These are phyloP conservation scores for Corythaixoides concolor DNA, from an alignment of 2,113 vertebrate species.

Conservation along the genomic window DNA sequence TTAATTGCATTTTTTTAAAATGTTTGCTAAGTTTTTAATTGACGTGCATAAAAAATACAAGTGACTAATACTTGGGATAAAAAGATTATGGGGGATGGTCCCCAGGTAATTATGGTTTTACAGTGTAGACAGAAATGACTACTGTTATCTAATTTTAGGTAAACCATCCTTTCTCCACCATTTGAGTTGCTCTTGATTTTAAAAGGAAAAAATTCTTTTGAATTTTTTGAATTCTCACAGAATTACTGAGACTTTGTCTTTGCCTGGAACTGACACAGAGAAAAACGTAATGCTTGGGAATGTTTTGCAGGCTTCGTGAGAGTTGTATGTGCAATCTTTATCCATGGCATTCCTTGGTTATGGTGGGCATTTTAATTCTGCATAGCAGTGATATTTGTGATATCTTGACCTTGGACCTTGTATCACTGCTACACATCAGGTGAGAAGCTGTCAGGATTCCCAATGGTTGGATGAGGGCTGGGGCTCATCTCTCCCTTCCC, in stretches of 20 bases:
- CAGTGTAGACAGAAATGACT: background rate
- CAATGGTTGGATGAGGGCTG: background rate
- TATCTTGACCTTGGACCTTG: accelerated
- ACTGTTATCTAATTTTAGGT: background rate
- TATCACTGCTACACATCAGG: background rate
- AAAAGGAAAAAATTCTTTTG: background rate
- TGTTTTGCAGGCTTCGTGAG: background rate
- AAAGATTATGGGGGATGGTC: background rate
- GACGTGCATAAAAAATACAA: background rate
- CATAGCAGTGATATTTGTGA: background rate
- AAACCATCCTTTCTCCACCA: background rate
- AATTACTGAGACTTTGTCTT: background rate
- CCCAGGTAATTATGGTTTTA: background rate
- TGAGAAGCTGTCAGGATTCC: background rate
- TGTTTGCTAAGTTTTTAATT: background rate
- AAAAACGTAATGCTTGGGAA: accelerated
- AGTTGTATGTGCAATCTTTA: background rate
- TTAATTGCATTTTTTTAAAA: background rate
- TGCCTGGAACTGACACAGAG: background rate
- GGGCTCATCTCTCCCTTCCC: background rate
- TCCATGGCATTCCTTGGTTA: background rate
- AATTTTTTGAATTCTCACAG: background rate
- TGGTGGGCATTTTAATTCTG: background rate
- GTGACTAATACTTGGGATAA: background rate
- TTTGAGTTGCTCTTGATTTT: background rate